These are phyloP conservation scores for Melipona beecheii DNA, from an alignment of 2,888 invertebrate genomes.

Conservation along the genomic window DNA sequence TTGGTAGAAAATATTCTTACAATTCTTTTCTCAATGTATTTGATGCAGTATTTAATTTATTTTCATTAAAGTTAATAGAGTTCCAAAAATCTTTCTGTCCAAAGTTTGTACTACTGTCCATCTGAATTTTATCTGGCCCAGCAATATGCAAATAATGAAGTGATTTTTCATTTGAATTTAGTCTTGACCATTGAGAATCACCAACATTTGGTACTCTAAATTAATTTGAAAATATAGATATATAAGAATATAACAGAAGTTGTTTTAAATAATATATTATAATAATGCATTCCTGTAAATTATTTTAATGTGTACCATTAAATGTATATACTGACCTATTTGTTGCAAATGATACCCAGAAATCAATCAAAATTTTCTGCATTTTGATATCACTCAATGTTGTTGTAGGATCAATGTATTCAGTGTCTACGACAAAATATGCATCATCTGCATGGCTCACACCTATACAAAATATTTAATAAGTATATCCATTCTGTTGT, in stretches of 20 bases:
- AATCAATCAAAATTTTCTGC: constrained; percentile 85
- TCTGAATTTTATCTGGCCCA: constrained; percentile 83
- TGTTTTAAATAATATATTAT: too few species aligned
- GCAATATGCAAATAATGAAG: constrained; percentile 86
- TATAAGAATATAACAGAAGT: not conserved
- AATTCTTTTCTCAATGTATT: constrained; percentile 32
- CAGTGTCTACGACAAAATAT: constrained; percentile 84
- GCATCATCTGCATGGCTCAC: constrained; percentile 88
- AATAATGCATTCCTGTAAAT: too few species aligned
- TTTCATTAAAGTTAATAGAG: constrained; percentile 86
- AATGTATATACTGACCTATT: constrained; percentile 85
- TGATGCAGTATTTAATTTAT: constrained; percentile 79
- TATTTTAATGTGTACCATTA: not conserved
- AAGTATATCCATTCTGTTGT: not conserved
- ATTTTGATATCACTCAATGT: constrained; percentile 85
- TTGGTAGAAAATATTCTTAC: constrained; percentile 11
- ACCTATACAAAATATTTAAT: constrained; percentile 83
- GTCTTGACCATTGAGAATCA: constrained; percentile 84
- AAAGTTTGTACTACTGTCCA: constrained; percentile 85
- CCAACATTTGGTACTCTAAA: constrained; percentile 84
- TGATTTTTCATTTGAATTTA: constrained; percentile 84
- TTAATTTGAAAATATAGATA: constrained; percentile 15
- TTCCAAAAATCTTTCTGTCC: constrained; percentile 88
- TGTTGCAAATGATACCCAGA: constrained; percentile 86
- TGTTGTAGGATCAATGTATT: constrained; percentile 77